Percentiles rank a stretch among this genome's conserved stretches.
Evolutionary conservation across 2,797 vertebrate genomes (phyloP).

Genomic region (Gymnothorax javanicus): DNA sequence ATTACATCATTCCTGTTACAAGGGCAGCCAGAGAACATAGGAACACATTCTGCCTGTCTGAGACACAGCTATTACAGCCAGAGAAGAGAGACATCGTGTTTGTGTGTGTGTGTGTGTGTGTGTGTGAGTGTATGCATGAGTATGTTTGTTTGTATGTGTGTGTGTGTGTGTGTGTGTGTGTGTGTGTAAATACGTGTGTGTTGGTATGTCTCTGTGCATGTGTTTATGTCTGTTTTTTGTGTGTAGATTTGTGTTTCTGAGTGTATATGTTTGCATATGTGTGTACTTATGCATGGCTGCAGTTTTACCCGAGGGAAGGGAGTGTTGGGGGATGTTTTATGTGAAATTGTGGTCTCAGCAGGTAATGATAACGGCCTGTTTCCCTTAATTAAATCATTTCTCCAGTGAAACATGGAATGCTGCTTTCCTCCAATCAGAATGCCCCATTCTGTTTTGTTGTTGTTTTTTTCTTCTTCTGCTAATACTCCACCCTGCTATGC

Average conservation of each 20-base stretch:
- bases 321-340: background rate
- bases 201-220: slow-evolving; percentile 37
- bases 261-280: slow-evolving; percentile 43
- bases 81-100: slow-evolving; percentile 51
- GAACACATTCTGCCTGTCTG: too few species aligned
- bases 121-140: slow-evolving; percentile 37
- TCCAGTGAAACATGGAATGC: background rate
- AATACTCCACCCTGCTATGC: background rate
- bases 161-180: slow-evolving; percentile 43
- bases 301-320: background rate
- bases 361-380: background rate
- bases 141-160: background rate
- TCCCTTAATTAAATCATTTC: slow-evolving; percentile 17
- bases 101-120: slow-evolving; percentile 42
- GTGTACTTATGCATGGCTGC: background rate
- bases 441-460: background rate
- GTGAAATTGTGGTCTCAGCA: background rate
- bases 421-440: background rate
- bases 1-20: slow-evolving; percentile 71
- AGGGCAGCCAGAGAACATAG: slow-evolving; percentile 67
- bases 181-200: background rate
- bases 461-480: background rate
- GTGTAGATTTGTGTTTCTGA: background rate
- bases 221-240: slow-evolving; percentile 47
- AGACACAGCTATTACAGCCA: slow-evolving; percentile 65